Evolutionary conservation across 2,888 invertebrate species (phyloP).

Genomic region (Polymixis lichenea): DNA sequence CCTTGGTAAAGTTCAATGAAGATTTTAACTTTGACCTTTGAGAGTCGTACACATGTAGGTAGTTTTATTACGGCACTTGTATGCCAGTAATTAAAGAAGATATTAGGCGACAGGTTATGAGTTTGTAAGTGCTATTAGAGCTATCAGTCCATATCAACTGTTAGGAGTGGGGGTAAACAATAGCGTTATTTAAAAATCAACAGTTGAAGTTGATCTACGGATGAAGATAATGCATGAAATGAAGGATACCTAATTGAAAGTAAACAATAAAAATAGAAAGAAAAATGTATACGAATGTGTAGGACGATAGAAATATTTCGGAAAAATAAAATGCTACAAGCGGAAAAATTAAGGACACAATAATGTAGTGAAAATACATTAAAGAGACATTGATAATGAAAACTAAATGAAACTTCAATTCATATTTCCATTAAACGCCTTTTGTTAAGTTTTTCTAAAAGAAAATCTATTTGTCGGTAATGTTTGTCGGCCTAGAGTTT

Average conservation of each 20-base stretch:
- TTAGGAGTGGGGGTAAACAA: neutral
- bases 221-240: neutral
- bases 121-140: slow-evolving; percentile 17
- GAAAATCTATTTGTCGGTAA: slow-evolving; percentile 64
- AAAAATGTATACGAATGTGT: no score
- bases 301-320: neutral
- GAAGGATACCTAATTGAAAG: no score
- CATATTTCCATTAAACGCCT: slow-evolving; percentile 39
- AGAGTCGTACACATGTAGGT: neutral
- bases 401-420: slow-evolving; percentile 21
- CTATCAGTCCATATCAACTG: slow-evolving; percentile 13
- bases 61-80: neutral
- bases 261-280: neutral
- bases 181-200: neutral
- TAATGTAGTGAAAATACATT: slow-evolving; percentile 8
- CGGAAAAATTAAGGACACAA: neutral
- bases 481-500: slow-evolving; percentile 68
- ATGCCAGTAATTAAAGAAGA: slow-evolving; percentile 21
- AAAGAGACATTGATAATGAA: slow-evolving; percentile 9
- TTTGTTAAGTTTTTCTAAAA: slow-evolving; percentile 45
- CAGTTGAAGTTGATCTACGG: neutral
- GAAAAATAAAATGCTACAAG: neutral
- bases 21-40: slow-evolving; percentile 41
- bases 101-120: neutral
- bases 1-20: slow-evolving; percentile 27